Conservation (phyloP, 1,140 invertebrate species). For the Catajapyx aquilonaris region DNA sequence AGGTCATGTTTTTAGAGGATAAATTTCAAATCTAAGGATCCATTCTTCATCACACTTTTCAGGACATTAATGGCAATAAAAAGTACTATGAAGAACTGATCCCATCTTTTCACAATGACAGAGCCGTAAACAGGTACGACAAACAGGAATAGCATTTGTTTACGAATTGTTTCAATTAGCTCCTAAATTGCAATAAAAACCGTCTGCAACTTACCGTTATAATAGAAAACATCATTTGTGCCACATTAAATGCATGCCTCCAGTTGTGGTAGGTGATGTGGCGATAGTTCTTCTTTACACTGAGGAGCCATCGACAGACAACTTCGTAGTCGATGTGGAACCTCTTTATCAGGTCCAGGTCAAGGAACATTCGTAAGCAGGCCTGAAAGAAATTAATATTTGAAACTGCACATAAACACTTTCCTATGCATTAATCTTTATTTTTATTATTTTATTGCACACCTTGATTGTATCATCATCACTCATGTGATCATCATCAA, state of each 20-base stretch:
- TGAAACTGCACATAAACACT: slow-evolving; percentile 2
- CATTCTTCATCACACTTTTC: no score
- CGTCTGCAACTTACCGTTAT: slow-evolving; percentile 61
- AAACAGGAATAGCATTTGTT: no score
- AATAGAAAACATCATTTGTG: slow-evolving; percentile 91
- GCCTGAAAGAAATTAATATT: slow-evolving; percentile 28
- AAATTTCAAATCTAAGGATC: no score
- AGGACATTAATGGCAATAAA: no score
- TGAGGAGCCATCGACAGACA: slow-evolving; percentile 71
- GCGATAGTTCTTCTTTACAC: slow-evolving; percentile 91
- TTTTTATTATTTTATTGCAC: slow-evolving; percentile 11
- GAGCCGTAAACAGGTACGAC: no score
- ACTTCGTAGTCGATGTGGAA: slow-evolving; percentile 81
- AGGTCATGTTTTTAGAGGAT: no score
- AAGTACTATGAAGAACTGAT: no score
- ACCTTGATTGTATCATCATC: slow-evolving; percentile 67
- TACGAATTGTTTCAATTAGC: neutral
- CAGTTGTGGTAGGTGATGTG: slow-evolving; percentile 94
- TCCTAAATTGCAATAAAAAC: neutral
- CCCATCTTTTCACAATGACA: no score
- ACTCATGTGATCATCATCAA: slow-evolving; percentile 64
- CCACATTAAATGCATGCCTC: slow-evolving; percentile 89
- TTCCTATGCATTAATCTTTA: neutral
- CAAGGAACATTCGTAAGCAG: slow-evolving; percentile 75
- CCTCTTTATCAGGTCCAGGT: slow-evolving; percentile 68